A percentile compares a stretch with the other conserved stretches of the same genome.
phyloP scores from a whole-genome alignment of 2,113 vertebrate species.

The Tragelaphus scriptus region DNA sequence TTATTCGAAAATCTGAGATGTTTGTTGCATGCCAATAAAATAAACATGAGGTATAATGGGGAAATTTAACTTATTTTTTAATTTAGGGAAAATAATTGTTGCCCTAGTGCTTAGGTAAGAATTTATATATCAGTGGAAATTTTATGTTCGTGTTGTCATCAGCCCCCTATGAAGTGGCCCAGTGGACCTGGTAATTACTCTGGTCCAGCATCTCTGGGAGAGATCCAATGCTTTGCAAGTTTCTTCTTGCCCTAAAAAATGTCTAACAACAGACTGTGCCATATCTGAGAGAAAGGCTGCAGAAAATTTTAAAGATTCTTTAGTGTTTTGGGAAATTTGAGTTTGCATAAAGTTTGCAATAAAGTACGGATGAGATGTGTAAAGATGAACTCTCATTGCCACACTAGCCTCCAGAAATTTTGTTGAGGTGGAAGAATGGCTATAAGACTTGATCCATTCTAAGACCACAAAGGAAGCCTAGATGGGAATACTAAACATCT shows the following conservation, averaged over 20 bases:
- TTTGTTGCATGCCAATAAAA: background rate
- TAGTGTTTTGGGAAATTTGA: background rate
- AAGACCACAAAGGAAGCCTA: background rate
- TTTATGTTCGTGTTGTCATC: background rate
- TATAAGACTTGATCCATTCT: background rate
- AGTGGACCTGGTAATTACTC: background rate
- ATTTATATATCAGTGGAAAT: background rate
- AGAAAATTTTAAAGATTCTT: background rate
- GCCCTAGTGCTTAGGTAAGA: background rate
- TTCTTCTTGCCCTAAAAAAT: background rate
- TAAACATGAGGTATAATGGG: background rate
- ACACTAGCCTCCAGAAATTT: background rate
- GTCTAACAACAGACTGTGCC: background rate
- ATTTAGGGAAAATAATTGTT: background rate
- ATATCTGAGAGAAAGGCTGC: background rate
- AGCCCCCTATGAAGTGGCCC: background rate
- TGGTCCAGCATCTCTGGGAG: background rate
- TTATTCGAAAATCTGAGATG: background rate
- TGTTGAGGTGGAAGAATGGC: background rate
- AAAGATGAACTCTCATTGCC: background rate
- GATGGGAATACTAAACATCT: background rate
- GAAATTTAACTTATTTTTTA: conserved; percentile 9
- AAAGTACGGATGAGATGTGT: background rate
- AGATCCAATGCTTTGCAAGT: background rate
- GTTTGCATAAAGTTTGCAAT: background rate